These are phyloP conservation scores for Saxidomus purpurata DNA, from an alignment of 1,140 invertebrate genomes.

Conservation along the genomic window DNA sequence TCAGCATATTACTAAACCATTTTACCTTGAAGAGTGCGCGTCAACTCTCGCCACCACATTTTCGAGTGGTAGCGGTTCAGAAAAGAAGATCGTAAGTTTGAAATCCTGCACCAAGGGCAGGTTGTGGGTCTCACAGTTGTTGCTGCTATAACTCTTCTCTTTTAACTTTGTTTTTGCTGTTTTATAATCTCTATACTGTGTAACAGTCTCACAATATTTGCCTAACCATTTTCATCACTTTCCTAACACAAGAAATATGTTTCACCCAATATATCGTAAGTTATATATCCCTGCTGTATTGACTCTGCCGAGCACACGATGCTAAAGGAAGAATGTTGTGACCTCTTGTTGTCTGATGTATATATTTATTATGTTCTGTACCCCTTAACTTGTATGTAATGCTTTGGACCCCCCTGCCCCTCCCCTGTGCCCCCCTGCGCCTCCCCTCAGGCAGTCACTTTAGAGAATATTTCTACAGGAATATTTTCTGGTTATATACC, in stretches of 20 bases:
- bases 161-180: neutral
- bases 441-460: too few species aligned
- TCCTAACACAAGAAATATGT: neutral
- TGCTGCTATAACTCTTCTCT: slow-evolving; percentile 40
- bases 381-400: too few species aligned
- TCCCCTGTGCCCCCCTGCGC: too few species aligned
- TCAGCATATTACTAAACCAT: slow-evolving; percentile 94
- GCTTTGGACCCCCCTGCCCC: too few species aligned
- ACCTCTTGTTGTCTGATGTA: too few species aligned
- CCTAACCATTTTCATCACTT: neutral
- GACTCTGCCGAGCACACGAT: too few species aligned
- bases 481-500: too few species aligned
- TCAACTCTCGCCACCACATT: slow-evolving; percentile 98
- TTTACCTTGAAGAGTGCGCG: slow-evolving; percentile 99
- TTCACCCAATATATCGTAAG: neutral
- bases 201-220: neutral
- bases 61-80: slow-evolving; percentile 93
- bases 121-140: slow-evolving; percentile 42
- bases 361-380: too few species aligned
- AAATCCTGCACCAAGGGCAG: neutral
- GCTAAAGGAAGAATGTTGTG: too few species aligned
- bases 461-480: too few species aligned
- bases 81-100: slow-evolving; percentile 81
- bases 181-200: neutral
- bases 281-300: too few species aligned